These are phyloP conservation scores for Agrenia bidenticulata DNA, from an alignment of 2,888 invertebrate genomes.

Conservation along the genomic window DNA sequence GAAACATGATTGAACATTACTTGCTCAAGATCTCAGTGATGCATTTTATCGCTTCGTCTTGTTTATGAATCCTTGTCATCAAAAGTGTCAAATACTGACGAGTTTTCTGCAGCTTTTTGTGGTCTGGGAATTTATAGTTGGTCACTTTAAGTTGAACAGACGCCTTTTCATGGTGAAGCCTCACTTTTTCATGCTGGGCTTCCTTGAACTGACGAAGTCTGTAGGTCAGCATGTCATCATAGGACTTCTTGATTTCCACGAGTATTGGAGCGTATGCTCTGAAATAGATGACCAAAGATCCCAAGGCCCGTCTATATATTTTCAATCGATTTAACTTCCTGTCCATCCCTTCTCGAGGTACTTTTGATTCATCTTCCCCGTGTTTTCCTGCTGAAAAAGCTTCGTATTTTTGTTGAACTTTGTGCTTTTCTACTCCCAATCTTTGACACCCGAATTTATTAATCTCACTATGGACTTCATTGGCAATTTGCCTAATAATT, in stretches of 20 bases:
- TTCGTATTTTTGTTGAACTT: background rate
- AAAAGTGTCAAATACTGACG: constrained; percentile 24
- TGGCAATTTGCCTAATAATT: constrained; percentile 26
- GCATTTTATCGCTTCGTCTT: constrained; percentile 42
- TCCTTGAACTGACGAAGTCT: constrained; percentile 26
- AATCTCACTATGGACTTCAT: constrained; percentile 5
- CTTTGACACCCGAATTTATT: constrained; percentile 12
- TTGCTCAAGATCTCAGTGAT: constrained; percentile 43
- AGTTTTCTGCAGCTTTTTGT: constrained; percentile 10
- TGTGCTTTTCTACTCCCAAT: constrained; percentile 1
- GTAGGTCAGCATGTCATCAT: constrained; percentile 29
- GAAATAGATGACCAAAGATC: constrained; percentile 29
- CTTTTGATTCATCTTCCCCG: constrained; percentile 1
- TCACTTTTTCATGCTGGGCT: constrained; percentile 24
- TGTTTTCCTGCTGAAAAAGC: background rate
- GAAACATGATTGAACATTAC: no score
- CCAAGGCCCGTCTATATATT: constrained; percentile 28
- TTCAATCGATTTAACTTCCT: constrained; percentile 24
- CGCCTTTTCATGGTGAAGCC: constrained; percentile 19
- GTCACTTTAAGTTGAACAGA: constrained; percentile 19
- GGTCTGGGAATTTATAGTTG: constrained; percentile 24
- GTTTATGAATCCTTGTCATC: constrained; percentile 38
- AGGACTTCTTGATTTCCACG: constrained; percentile 32
- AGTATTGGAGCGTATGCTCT: constrained; percentile 26
- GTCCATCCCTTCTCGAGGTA: constrained; percentile 29